These are phyloP conservation scores for Metallyticus violacea DNA, from an alignment of 2,888 invertebrate species.

Conservation along the genomic window DNA sequence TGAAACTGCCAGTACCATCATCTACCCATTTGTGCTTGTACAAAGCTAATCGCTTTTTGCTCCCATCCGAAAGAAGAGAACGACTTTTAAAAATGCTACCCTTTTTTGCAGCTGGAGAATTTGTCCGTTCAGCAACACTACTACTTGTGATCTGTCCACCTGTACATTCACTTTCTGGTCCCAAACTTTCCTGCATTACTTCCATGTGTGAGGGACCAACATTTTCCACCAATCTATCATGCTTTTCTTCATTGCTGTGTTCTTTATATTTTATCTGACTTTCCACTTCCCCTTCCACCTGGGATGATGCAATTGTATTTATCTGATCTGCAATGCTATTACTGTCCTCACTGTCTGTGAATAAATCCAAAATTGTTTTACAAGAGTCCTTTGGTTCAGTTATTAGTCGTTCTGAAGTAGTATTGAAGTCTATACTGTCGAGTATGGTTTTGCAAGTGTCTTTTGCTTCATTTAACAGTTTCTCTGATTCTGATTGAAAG, in stretches of 20 bases:
- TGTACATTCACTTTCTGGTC: background rate
- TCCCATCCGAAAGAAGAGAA: constrained; percentile 61
- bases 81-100: constrained; percentile 89
- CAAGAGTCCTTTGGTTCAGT: constrained; percentile 37
- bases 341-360: constrained; percentile 45
- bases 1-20: constrained; percentile 35
- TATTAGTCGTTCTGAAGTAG: constrained; percentile 4
- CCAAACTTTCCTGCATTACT: background rate
- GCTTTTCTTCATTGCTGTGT: background rate
- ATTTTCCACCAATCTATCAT: background rate
- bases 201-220: background rate
- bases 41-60: constrained; percentile 71
- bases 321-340: constrained; percentile 28
- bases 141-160: background rate
- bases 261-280: background rate
- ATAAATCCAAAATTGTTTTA: constrained; percentile 45
- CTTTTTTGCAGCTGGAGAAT: constrained; percentile 63
- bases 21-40: constrained; percentile 91
- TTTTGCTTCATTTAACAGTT: background rate
- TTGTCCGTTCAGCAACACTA: constrained; percentile 17
- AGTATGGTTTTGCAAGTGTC: background rate
- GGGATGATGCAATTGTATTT: constrained; percentile 24
- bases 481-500: background rate
- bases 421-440: background rate
- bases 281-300: constrained; percentile 5